A percentile compares a stretch with the other conserved stretches of the same genome.
Conservation (phyloP, 2,797 vertebrate genomes). For the Sphenodon punctatus region DNA sequence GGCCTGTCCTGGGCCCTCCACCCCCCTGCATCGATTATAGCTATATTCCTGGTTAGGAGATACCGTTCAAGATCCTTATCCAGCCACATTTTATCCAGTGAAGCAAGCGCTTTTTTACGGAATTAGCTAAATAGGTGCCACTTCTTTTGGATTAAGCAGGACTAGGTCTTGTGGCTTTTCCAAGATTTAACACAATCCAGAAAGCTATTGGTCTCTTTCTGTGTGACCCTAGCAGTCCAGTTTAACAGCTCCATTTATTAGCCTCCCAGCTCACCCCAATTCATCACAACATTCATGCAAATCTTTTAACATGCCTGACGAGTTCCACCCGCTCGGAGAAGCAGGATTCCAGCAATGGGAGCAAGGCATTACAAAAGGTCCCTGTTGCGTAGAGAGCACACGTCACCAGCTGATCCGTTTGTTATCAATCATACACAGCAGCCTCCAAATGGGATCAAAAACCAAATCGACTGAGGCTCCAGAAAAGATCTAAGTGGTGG, state of each 20-base stretch:
- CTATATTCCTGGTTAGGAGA: too few species aligned
- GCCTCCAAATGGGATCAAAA: too few species aligned
- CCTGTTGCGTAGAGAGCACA: slow-evolving; percentile 48
- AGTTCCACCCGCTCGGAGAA: slow-evolving; percentile 43
- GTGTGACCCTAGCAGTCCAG: slow-evolving; percentile 43
- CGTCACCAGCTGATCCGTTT: slow-evolving; percentile 48
- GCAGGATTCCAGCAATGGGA: slow-evolving; percentile 6
- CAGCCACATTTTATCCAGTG: slow-evolving; percentile 13
- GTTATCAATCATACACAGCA: background rate
- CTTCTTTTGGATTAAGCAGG: slow-evolving; percentile 53
- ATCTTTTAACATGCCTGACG: slow-evolving; percentile 20
- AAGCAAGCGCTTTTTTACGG: slow-evolving; percentile 26
- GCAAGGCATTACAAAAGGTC: slow-evolving; percentile 45
- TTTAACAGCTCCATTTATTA: slow-evolving; percentile 52
- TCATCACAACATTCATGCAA: slow-evolving; percentile 28
- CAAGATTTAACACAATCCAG: slow-evolving; percentile 23
- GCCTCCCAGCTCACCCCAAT: slow-evolving; percentile 17
- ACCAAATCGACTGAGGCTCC: too few species aligned
- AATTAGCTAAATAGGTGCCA: background rate
- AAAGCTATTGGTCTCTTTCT: slow-evolving; percentile 33
- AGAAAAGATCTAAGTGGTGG: too few species aligned
- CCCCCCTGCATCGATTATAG: too few species aligned
- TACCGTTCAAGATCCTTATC: slow-evolving; percentile 13
- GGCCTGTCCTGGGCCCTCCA: too few species aligned
- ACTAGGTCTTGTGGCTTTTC: slow-evolving; percentile 5